phyloP scores from a whole-genome alignment of 2,888 invertebrate species.

The Axea sp. region DNA sequence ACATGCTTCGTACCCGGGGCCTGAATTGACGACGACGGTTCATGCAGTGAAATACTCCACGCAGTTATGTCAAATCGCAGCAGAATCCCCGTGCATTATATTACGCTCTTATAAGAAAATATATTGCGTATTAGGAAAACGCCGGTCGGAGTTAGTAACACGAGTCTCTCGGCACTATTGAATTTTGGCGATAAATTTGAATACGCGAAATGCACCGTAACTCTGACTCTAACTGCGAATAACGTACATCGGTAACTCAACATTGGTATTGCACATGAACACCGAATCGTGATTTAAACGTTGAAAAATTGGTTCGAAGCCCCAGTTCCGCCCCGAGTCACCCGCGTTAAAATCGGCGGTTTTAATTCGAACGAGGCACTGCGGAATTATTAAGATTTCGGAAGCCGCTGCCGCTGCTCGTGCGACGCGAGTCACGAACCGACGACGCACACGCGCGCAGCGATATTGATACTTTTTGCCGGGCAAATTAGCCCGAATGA shows the following conservation, averaged over 20 bases:
- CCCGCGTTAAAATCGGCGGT: too few relatives aligned
- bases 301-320: slow-evolving; percentile 14
- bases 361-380: too few relatives aligned
- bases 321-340: too few relatives aligned
- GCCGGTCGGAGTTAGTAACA: slow-evolving; percentile 45
- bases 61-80: slow-evolving; percentile 38
- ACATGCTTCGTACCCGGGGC: too few relatives aligned
- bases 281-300: slow-evolving; percentile 30
- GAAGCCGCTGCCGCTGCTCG: too few relatives aligned
- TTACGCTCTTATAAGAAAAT: slow-evolving; percentile 47
- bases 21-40: too few relatives aligned
- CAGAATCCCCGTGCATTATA: slow-evolving; percentile 35
- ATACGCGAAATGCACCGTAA: slow-evolving; percentile 51
- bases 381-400: too few relatives aligned
- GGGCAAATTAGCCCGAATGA: too few relatives aligned
- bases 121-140: slow-evolving; percentile 55
- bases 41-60: slow-evolving; percentile 27
- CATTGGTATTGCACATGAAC: slow-evolving; percentile 43
- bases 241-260: slow-evolving; percentile 46
- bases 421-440: too few relatives aligned
- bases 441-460: too few relatives aligned
- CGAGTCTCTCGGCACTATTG: slow-evolving; percentile 39
- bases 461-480: too few relatives aligned
- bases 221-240: slow-evolving; percentile 39
- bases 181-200: slow-evolving; percentile 52